These are phyloP conservation scores for Hololepta plana DNA, from an alignment of 2,888 invertebrate genomes.

Conservation along the genomic window DNA sequence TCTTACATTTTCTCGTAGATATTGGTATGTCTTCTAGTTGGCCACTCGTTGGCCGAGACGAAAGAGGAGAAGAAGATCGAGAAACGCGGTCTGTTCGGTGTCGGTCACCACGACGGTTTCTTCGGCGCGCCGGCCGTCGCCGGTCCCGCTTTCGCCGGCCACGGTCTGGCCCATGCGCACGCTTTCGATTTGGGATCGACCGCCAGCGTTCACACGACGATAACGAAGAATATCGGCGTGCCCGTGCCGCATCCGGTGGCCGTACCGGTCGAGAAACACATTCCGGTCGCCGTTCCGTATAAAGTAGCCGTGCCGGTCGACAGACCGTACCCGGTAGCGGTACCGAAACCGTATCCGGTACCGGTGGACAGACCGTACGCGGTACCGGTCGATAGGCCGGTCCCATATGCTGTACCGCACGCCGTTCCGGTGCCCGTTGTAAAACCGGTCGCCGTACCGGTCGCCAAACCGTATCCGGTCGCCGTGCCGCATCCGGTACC, in stretches of 20 bases:
- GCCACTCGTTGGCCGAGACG: conserved; percentile 7
- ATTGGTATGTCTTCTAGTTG: conserved; percentile 4
- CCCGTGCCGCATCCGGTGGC: conserved; percentile 33
- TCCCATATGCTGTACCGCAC: conserved; percentile 23
- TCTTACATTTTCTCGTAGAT: conserved; percentile 6
- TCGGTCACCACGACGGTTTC: conserved; percentile 12
- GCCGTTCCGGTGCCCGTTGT: conserved; percentile 23
- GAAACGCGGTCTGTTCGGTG: conserved; percentile 17
- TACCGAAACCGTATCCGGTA: conserved; percentile 32
- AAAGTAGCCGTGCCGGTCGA: conserved; percentile 38
- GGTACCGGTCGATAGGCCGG: conserved; percentile 29
- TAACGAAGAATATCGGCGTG: conserved; percentile 29
- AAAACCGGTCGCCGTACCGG: conserved; percentile 28
- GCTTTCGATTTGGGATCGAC: conserved; percentile 11
- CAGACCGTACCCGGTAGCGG: conserved; percentile 22
- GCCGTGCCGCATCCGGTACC: conserved; percentile 36
- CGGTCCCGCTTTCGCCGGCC: conserved; percentile 6
- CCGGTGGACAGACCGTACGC: conserved; percentile 32
- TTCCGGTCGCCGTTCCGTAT: conserved; percentile 19
- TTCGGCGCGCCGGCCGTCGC: conserved; percentile 8
- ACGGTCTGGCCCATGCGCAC: not conserved
- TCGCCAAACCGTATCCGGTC: conserved; percentile 33
- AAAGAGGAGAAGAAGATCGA: conserved; percentile 17
- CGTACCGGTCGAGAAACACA: conserved; percentile 26
- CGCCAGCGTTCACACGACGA: conserved; percentile 25